These are phyloP conservation scores for Micrasema longulum DNA, from an alignment of 1,140 invertebrate species.

Conservation along the genomic window DNA sequence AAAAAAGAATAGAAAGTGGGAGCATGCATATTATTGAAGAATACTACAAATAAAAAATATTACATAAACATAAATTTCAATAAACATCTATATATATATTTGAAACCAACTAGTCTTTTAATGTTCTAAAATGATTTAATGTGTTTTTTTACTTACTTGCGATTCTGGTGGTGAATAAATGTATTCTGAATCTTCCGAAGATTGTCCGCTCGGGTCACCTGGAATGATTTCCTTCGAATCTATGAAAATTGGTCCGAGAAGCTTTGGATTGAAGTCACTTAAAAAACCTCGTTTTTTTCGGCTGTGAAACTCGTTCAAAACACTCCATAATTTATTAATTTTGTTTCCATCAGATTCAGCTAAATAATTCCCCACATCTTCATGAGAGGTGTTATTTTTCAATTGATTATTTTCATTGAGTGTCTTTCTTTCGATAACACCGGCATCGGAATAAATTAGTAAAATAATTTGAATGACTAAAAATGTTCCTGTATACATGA, in stretches of 20 bases:
- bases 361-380: not conserved
- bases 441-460: conserved; percentile 19
- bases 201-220: conserved; percentile 16
- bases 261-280: conserved; percentile 21
- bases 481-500: not conserved
- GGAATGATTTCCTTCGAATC: conserved; percentile 43
- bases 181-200: conserved; percentile 16
- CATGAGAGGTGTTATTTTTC: not conserved
- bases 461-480: conserved; percentile 3
- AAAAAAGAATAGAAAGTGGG: no score
- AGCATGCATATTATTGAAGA: no score
- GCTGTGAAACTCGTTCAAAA: not conserved
- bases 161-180: conserved; percentile 32
- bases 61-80: no score
- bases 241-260: conserved; percentile 7
- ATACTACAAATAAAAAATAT: no score
- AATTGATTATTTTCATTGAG: not conserved
- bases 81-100: no score
- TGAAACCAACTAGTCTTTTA: no score
- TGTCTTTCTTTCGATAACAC: not conserved
- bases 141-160: conserved; percentile 23
- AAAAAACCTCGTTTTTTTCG: conserved; percentile 37
- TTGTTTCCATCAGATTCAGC: not conserved
- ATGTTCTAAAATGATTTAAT: no score
- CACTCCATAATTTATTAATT: conserved; percentile 15